phyloP scores from a whole-genome alignment of 2,888 invertebrate genomes.

The Sepioteuthis lessoniana region DNA sequence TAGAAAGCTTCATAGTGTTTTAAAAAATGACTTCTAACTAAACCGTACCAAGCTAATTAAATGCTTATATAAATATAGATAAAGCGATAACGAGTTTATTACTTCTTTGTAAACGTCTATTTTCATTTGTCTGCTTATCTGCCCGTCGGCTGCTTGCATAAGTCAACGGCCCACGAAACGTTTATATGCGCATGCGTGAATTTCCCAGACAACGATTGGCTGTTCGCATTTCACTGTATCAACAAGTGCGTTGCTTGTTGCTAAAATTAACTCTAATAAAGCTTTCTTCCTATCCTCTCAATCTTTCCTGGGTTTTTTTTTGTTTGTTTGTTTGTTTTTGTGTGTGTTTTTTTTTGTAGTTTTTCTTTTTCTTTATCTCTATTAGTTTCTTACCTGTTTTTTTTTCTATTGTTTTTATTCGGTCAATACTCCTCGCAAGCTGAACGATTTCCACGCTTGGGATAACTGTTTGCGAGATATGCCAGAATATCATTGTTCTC shows the following conservation, averaged over 20 bases:
- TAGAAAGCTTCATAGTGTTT: neutral
- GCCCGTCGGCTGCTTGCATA: neutral
- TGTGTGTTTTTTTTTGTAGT: no score
- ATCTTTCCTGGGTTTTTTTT: no score
- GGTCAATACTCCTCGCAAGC: no score
- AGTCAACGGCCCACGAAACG: neutral
- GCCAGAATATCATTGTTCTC: no score
- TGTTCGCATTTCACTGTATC: neutral
- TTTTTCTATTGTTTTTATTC: no score
- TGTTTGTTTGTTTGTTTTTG: no score
- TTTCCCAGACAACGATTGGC: neutral
- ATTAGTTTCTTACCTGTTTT: no score
- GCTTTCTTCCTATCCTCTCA: neutral
- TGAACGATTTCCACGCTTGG: no score
- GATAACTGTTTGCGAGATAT: no score
- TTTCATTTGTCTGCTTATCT: neutral
- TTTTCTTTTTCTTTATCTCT: no score
- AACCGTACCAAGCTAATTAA: neutral
- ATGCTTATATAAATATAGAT: neutral
- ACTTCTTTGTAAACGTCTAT: neutral
- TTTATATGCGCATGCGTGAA: neutral
- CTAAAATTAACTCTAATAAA: neutral
- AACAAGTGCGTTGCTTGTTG: neutral
- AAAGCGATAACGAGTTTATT: neutral
- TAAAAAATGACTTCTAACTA: neutral